Percentiles rank a stretch among this genome's conserved stretches.
Evolutionary conservation across 2,113 vertebrate genomes (phyloP).

Genomic region (Salvelinus alpinus): DNA sequence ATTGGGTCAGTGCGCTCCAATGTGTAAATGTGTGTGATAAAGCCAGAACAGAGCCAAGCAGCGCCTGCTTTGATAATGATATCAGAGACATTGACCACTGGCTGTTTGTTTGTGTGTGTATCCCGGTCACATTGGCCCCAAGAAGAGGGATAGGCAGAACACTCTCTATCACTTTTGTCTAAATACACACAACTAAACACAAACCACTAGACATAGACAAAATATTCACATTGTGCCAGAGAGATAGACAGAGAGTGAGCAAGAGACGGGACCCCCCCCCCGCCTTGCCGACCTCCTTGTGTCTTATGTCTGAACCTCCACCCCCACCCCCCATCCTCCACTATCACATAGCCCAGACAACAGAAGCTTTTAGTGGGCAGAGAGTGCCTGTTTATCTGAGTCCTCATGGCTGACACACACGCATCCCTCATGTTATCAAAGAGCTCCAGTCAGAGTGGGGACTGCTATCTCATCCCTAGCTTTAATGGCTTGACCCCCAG

Average conservation of each 20-base stretch:
- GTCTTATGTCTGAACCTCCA: neutral
- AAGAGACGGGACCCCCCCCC: too few species aligned
- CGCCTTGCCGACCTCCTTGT: neutral
- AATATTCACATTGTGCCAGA: neutral
- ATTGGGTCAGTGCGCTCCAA: constrained; percentile 12
- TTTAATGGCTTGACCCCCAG: constrained; percentile 43
- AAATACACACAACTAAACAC: neutral
- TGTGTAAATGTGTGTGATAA: neutral
- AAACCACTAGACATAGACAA: neutral
- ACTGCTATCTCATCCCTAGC: constrained; percentile 7
- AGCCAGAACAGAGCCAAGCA: neutral
- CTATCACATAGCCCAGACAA: constrained; percentile 31
- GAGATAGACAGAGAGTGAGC: neutral
- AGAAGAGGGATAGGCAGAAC: neutral
- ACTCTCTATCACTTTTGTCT: neutral
- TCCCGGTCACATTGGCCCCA: constrained; percentile 7
- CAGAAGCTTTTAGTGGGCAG: constrained; percentile 54
- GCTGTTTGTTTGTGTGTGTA: constrained; percentile 5
- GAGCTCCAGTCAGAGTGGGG: constrained; percentile 37
- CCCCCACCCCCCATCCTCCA: constrained; percentile 8
- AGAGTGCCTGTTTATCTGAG: constrained; percentile 49
- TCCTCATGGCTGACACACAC: constrained; percentile 30
- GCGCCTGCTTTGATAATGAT: too few species aligned
- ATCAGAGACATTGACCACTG: too few species aligned
- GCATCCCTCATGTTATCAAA: constrained; percentile 38